These are phyloP conservation scores for Coremacera marginata DNA, from an alignment of 2,888 invertebrate species.

Conservation along the genomic window DNA sequence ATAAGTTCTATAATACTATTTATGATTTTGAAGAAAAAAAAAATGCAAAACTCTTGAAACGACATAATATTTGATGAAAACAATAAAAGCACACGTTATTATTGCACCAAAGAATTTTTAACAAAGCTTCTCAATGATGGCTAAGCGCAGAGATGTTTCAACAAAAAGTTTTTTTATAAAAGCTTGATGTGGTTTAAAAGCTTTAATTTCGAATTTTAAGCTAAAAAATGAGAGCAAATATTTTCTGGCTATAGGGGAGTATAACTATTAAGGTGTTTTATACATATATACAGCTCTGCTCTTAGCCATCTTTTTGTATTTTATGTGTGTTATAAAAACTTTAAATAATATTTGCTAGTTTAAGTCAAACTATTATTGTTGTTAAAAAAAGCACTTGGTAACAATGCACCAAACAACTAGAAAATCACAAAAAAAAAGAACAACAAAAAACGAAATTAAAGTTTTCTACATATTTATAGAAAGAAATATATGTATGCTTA, in stretches of 20 bases:
- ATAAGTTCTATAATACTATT: no score
- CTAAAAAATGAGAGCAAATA: no score
- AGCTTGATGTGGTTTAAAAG: background rate
- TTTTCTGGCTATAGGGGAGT: background rate
- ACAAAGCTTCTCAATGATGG: background rate
- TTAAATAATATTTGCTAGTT: no score
- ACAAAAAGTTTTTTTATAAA: background rate
- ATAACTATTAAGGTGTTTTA: no score
- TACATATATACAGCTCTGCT: no score
- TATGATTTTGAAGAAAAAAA: background rate
- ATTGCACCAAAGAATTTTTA: background rate
- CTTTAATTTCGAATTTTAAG: background rate
- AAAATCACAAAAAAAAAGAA: constrained; percentile 34
- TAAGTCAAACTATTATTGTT: no score
- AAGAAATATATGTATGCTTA: background rate
- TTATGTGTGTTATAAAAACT: no score
- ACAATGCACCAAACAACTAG: constrained; percentile 49
- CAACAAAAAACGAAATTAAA: background rate
- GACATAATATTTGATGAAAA: background rate
- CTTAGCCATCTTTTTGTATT: no score
- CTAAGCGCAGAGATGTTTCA: background rate
- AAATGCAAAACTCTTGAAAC: background rate
- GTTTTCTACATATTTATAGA: background rate
- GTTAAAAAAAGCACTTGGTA: constrained; percentile 48
- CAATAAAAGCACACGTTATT: background rate